Base-by-base conservation (phyloP, 2,797 vertebrate species). In the Limosa lapponica region DNA sequence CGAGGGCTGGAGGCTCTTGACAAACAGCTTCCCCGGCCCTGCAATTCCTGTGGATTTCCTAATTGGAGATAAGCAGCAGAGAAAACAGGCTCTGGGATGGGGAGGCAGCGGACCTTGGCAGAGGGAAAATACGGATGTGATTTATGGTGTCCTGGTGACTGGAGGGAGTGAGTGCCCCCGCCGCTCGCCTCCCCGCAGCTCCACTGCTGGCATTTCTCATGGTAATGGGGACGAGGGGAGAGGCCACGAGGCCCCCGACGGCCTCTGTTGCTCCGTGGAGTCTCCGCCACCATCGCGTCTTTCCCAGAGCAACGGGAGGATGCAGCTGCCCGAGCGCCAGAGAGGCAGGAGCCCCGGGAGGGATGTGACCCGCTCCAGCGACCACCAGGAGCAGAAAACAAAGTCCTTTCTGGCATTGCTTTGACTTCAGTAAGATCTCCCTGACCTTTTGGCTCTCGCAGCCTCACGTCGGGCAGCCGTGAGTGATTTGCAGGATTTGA, bases 11-110 rank as follows among this genome's bases (percentile, higher is more conserved):
- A 90, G 52, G 66, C 75, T 94, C 93, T 79, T 71, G 67, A 41
- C 74, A 84, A 39, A 67, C 88, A 80, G 84, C 87, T 82, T 87
- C 74, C 89, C 70, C 2, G 6, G 70, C 85, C 85, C 66, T 78
- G 86, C 82, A 86, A 2, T 90, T 95, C 85, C 90, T 84, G 72
- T 93, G 95, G 66, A 27, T 92, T 94, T 94, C 83, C 91, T 84
- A 72, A 36, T 86, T 75, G 15, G 82, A 92, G 96, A 97, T 92
- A 89, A 95, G 89, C 72, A 78, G 87, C 32, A 43, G 48, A 73
- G 59, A 28, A 86, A 79, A 16, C 65, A 59, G 57, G 55, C 65
- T 75, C 48, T 25, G 79, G 92, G 81, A 32, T 75, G 87, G 61
- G 80, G 86, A 91, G 62, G 48, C 62, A 87, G 84, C 2, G 6